phyloP scores from a whole-genome alignment of 2,113 vertebrate species.

The Tenebrosternarchus preto region DNA sequence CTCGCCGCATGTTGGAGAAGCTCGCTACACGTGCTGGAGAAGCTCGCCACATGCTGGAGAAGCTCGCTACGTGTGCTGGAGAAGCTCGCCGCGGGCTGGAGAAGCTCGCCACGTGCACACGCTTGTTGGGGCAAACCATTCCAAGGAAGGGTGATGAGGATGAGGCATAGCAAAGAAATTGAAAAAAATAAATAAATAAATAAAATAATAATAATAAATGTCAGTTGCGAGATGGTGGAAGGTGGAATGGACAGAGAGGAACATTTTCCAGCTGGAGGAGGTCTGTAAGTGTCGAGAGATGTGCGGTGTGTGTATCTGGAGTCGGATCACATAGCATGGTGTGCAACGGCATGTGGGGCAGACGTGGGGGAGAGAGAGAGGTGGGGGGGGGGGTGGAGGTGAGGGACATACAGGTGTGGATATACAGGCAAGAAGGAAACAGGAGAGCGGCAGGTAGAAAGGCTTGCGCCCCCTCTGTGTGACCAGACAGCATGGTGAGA shows the following conservation, averaged over 20 bases:
- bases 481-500: conserved; percentile 52
- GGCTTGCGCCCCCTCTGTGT: conserved; percentile 34
- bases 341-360: neutral
- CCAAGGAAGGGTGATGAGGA: neutral
- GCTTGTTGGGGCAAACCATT: neutral
- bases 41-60: neutral
- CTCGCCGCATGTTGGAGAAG: conserved; percentile 3
- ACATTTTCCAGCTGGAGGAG: conserved; percentile 15
- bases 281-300: conserved; percentile 8
- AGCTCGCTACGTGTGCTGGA: too few relatives aligned
- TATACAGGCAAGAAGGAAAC: conserved; percentile 28
- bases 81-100: neutral
- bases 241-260: conserved; percentile 24
- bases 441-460: conserved; percentile 40
- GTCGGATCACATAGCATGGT: conserved; percentile 30
- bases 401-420: conserved; percentile 14
- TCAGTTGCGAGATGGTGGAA: neutral
- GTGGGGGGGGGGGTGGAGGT: conserved; percentile 10
- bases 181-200: too few relatives aligned
- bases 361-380: neutral
- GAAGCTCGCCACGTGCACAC: neutral
- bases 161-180: neutral
- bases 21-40: conserved; percentile 1
- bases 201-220: too few relatives aligned
- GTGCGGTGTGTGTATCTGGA: conserved; percentile 27